Conservation (phyloP, 2,797 vertebrate genomes). For the Aulostomus chinensis region DNA sequence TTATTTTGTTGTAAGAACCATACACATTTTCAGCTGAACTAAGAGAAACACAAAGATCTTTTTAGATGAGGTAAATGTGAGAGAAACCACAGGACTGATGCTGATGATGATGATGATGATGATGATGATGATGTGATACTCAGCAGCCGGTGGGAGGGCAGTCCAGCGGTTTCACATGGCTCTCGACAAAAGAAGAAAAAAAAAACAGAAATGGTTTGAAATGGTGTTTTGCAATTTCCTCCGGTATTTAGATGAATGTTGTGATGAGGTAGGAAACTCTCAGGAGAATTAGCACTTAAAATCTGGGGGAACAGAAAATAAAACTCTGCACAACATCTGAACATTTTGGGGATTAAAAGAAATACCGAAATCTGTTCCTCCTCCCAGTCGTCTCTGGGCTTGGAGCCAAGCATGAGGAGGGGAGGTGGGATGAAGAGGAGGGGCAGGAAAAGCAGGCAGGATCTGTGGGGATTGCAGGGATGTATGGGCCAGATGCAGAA, state of each 20-base stretch:
- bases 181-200: no score
- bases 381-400: constrained; percentile 59
- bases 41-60: no score
- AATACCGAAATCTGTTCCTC: constrained; percentile 26
- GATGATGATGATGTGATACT: no score
- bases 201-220: no score
- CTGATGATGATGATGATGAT: no score
- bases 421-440: constrained; percentile 19
- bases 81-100: no score
- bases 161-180: no score
- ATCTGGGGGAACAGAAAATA: constrained; percentile 7
- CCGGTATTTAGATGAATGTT: background rate
- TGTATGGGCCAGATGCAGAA: constrained; percentile 64
- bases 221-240: constrained; percentile 16
- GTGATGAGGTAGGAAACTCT: constrained; percentile 12
- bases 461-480: constrained; percentile 60
- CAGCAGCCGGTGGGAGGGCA: no score
- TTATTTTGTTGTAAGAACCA: no score
- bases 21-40: no score
- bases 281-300: constrained; percentile 25
- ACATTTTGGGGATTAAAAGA: background rate
- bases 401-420: constrained; percentile 43
- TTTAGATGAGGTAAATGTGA: no score
- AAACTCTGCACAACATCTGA: constrained; percentile 23
- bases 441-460: constrained; percentile 30